phyloP scores from a whole-genome alignment of 2,113 vertebrate species.

The Neoarius graeffei region DNA sequence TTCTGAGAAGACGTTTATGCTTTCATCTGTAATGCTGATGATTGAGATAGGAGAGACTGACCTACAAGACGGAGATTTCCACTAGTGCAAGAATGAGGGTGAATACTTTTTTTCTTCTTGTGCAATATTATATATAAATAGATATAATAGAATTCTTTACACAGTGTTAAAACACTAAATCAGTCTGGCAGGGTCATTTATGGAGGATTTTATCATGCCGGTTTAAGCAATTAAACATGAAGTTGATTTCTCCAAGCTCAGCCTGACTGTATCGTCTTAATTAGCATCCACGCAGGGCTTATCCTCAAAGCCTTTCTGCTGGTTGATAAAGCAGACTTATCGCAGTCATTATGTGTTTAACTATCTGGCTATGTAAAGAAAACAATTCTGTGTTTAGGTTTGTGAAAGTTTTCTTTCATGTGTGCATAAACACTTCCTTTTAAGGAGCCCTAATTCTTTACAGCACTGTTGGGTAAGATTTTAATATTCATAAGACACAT shows the following conservation, averaged over 20 bases:
- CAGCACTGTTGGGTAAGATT: slow-evolving; percentile 61
- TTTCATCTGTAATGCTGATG: slow-evolving; percentile 83
- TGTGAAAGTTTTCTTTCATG: slow-evolving; percentile 68
- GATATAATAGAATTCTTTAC: slow-evolving; percentile 59
- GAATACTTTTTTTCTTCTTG: slow-evolving; percentile 45
- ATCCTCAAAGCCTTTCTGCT: slow-evolving; percentile 78
- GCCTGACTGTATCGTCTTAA: slow-evolving; percentile 77
- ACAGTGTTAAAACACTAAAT: slow-evolving; percentile 67
- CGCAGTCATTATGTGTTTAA: slow-evolving; percentile 74
- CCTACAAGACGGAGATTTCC: slow-evolving; percentile 61
- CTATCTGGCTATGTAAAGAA: slow-evolving; percentile 69
- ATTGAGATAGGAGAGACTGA: slow-evolving; percentile 75
- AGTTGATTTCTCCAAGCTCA: slow-evolving; percentile 72
- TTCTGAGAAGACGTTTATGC: slow-evolving; percentile 72
- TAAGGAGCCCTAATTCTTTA: slow-evolving; percentile 62
- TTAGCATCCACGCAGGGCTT: slow-evolving; percentile 72
- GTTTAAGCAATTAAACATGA: slow-evolving; percentile 81
- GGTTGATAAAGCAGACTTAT: slow-evolving; percentile 74
- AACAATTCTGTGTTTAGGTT: slow-evolving; percentile 59
- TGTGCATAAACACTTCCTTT: slow-evolving; percentile 64
- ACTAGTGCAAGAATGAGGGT: slow-evolving; percentile 51
- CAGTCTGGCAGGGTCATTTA: slow-evolving; percentile 68
- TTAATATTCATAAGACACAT: slow-evolving; percentile 35
- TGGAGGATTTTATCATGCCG: slow-evolving; percentile 76
- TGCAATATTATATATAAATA: not conserved